A percentile compares a stretch with the other conserved stretches of the same genome.
Conservation (phyloP, 2,113 vertebrate species). For the Dipodomys stephensi region DNA sequence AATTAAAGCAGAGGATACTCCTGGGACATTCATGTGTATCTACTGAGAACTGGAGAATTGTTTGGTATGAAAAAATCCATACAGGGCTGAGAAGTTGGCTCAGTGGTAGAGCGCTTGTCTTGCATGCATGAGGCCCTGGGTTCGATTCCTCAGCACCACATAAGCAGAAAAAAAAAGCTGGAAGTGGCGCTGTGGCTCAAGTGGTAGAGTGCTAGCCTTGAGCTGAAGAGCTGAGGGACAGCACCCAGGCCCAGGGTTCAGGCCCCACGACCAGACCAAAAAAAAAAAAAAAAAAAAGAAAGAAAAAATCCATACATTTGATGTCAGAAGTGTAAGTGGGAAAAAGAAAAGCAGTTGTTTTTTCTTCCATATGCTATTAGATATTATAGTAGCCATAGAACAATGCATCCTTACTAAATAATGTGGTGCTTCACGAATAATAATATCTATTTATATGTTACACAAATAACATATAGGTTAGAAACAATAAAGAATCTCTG, state of each 20-base stretch:
- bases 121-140: too few relatives aligned
- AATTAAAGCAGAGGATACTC: too few relatives aligned
- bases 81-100: too few relatives aligned
- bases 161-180: too few relatives aligned
- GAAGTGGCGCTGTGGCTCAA: too few relatives aligned
- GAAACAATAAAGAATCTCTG: background rate
- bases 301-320: background rate
- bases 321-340: background rate
- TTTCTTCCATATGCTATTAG: background rate
- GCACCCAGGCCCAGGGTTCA: too few relatives aligned
- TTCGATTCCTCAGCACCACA: too few relatives aligned
- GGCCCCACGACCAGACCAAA: too few relatives aligned
- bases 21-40: background rate
- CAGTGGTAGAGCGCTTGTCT: too few relatives aligned
- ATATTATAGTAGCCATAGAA: background rate
- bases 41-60: background rate
- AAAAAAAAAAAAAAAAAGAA: conserved; percentile 11
- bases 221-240: too few relatives aligned
- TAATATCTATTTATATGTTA: background rate
- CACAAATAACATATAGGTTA: background rate
- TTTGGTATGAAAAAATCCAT: background rate
- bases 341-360: background rate
- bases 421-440: background rate
- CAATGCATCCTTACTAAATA: background rate
- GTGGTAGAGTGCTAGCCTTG: too few relatives aligned